A percentile compares a stretch with the other conserved stretches of the same genome.
These are phyloP conservation scores for Megalops atlanticus DNA, from an alignment of 2,113 vertebrate species.

Conservation along the genomic window DNA sequence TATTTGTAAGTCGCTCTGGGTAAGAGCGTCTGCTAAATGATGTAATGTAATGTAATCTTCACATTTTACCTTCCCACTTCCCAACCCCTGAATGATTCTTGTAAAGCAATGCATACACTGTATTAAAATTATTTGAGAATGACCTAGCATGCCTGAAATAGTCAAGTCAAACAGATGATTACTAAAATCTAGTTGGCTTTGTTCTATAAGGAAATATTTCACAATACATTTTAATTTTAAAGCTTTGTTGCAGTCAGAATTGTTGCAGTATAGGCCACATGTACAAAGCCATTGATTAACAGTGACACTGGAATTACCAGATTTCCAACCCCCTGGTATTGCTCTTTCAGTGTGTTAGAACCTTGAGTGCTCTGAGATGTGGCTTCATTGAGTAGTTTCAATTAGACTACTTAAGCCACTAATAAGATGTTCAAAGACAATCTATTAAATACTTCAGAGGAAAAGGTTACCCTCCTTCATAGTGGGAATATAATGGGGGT, in stretches of 20 bases:
- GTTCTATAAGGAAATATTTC: neutral
- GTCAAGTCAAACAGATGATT: neutral
- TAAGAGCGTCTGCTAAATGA: too few species aligned
- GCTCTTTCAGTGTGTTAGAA: neutral
- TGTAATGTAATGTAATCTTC: too few species aligned
- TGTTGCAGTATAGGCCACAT: neutral
- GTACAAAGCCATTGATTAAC: neutral
- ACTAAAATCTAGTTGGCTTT: neutral
- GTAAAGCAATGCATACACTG: neutral
- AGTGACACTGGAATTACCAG: neutral
- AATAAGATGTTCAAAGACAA: conserved; percentile 17
- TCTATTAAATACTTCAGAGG: conserved; percentile 13
- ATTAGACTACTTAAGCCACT: conserved; percentile 21
- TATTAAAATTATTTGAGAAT: neutral
- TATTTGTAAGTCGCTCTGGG: too few species aligned
- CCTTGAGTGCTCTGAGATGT: neutral
- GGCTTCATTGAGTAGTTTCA: conserved; percentile 2
- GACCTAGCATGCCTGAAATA: neutral
- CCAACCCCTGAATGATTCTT: neutral
- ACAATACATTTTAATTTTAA: neutral
- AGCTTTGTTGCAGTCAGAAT: neutral
- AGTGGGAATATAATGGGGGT: conserved; percentile 13
- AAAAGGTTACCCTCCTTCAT: neutral
- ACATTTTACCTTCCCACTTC: neutral
- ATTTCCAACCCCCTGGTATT: neutral